phyloP scores from a whole-genome alignment of 64 coral and sea anemone species.

The Anthopleura sola region DNA sequence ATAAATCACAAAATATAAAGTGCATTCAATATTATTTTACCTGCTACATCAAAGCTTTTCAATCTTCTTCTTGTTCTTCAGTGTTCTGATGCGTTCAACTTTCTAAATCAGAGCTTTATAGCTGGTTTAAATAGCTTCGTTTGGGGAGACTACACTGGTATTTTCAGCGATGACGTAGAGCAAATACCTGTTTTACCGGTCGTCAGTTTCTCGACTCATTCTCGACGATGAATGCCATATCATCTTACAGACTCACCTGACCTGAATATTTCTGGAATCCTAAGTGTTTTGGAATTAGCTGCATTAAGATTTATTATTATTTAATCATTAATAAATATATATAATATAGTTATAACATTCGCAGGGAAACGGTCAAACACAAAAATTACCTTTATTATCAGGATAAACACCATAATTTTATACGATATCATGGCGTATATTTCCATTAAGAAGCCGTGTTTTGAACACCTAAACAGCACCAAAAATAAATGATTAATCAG shows the following conservation, averaged over 20 bases:
- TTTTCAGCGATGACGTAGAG: not conserved
- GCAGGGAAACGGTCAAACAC: no score
- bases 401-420: no score
- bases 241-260: not conserved
- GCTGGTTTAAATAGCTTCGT: conserved; percentile 1
- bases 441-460: no score
- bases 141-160: not conserved
- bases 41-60: not conserved
- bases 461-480: no score
- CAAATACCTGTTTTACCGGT: not conserved
- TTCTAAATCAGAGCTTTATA: not conserved
- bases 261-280: not conserved
- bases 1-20: not conserved
- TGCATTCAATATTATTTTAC: not conserved
- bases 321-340: no score
- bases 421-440: no score
- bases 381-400: no score
- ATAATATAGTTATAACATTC: no score
- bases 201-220: not conserved
- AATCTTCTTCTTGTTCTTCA: not conserved
- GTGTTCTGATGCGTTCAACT: not conserved
- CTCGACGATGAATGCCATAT: not conserved
- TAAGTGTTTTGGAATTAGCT: not conserved
- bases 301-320: not conserved
- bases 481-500: no score